These are phyloP conservation scores for Chloroceryle inda DNA, from an alignment of 2,797 vertebrate species.

Conservation along the genomic window DNA sequence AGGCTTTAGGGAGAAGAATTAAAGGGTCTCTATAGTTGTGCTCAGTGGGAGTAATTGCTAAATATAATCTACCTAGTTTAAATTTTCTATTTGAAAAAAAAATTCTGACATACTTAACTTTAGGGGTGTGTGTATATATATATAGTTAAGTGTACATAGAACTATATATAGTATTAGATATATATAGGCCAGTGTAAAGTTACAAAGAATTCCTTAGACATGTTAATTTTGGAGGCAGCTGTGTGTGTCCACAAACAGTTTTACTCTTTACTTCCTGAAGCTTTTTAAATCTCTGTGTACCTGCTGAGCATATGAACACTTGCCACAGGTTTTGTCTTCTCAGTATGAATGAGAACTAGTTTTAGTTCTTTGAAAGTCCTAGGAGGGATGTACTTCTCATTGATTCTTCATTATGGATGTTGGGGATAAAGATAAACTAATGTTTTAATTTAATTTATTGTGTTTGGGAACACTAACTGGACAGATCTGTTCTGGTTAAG, in stretches of 20 bases:
- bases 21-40: neutral
- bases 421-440: neutral
- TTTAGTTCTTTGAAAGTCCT: neutral
- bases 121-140: neutral
- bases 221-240: neutral
- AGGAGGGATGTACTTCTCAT: neutral
- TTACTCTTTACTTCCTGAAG: neutral
- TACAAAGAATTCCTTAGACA: neutral
- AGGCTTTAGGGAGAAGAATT: neutral
- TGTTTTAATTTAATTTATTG: neutral
- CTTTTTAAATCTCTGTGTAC: neutral
- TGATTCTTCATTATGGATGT: neutral
- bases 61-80: neutral
- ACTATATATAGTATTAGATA: neutral
- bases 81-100: neutral
- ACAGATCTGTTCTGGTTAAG: neutral
- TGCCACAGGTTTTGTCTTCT: neutral
- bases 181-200: neutral
- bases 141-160: neutral
- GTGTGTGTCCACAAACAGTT: neutral
- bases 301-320: neutral
- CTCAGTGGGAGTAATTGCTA: neutral
- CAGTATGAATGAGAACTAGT: neutral
- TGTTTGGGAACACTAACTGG: neutral
- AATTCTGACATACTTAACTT: neutral